Base-by-base conservation (phyloP, 1,140 invertebrate species). In the Trichoplusia ni region DNA sequence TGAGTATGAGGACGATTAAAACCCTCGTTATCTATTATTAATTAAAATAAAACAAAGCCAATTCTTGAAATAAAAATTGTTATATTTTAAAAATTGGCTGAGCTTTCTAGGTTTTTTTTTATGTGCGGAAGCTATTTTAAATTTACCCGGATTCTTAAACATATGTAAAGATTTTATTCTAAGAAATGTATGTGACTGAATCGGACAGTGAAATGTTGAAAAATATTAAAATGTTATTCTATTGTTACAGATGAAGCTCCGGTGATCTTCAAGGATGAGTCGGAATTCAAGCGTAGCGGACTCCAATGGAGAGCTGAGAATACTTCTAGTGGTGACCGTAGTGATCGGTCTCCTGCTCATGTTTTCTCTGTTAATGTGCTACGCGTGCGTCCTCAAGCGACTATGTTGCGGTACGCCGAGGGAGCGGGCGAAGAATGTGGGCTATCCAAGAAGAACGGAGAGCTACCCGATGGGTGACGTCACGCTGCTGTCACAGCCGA, bases 281-380 rank as follows among this genome's bases (percentile, higher is more conserved):
- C 82, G 85, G 13, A 84, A 79, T 44, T 77, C 80, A 6, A 65
- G 46, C 16, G 29, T 33, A 5, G 51, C 40, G 19, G 89, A 91
- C 14, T 71, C 85, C 18, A 91, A 92, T 66, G 90, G 84, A 13
- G 91, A 91, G 68, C 75, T 92, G 13, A 84, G 90, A 58, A 82
- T 92, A 61, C 71, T 91, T 2, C 77, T 92, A 21, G 86, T 92
- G 9, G 85, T 91, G n/a, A 92, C 91, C 0, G 90, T 92, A 14
- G 78, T 91, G 7, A 84, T 92, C 0, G 92, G 92, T 0, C 77
- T 91, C 21, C 67, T 92, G 0, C 77, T 92, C 8, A 91, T 92
- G 89, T 71, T 91, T 14, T 91, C 91, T 0, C 71, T 92, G 9
- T 79, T 92, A 0, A 86, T 92, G 80, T 92, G 92, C 64, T 92